phyloP scores from a whole-genome alignment of 1,140 invertebrate genomes.

The Drosophila triauraria region DNA sequence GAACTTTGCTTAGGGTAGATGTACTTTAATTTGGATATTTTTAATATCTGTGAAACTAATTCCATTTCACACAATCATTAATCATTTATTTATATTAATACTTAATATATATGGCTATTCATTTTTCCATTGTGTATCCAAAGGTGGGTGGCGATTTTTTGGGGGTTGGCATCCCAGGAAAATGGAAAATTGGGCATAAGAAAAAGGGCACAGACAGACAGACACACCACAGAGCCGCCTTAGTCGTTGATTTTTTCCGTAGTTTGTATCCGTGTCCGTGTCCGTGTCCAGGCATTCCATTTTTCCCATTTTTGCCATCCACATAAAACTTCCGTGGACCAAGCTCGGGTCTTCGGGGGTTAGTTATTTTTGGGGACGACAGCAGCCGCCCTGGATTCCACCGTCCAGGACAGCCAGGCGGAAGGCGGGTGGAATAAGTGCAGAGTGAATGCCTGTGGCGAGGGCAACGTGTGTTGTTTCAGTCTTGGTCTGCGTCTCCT shows the following conservation, averaged over 20 bases:
- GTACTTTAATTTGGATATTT: no score
- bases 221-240: conserved; percentile 8
- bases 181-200: conserved; percentile 23
- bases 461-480: conserved; percentile 27
- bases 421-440: conserved; percentile 8
- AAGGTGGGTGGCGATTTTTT: conserved; percentile 40
- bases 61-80: neutral
- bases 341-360: conserved; percentile 50
- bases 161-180: conserved; percentile 10
- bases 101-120: neutral
- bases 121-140: conserved; percentile 22
- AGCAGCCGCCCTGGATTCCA: conserved; percentile 29
- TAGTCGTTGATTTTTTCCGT: conserved; percentile 34
- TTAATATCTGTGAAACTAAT: conserved; percentile 2
- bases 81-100: no score
- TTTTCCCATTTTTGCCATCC: conserved; percentile 20
- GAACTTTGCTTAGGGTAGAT: no score
- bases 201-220: conserved; percentile 5
- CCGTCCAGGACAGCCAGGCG: conserved; percentile 5
- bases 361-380: conserved; percentile 73
- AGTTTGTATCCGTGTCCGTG: conserved; percentile 11
- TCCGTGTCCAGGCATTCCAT: conserved; percentile 44
- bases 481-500: neutral
- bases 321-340: conserved; percentile 25
- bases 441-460: conserved; percentile 29